Evolutionary conservation across 2,888 invertebrate genomes (phyloP), one percentile per base, ranked within the genome.

Genomic region (Argyra leucocephala): DNA sequence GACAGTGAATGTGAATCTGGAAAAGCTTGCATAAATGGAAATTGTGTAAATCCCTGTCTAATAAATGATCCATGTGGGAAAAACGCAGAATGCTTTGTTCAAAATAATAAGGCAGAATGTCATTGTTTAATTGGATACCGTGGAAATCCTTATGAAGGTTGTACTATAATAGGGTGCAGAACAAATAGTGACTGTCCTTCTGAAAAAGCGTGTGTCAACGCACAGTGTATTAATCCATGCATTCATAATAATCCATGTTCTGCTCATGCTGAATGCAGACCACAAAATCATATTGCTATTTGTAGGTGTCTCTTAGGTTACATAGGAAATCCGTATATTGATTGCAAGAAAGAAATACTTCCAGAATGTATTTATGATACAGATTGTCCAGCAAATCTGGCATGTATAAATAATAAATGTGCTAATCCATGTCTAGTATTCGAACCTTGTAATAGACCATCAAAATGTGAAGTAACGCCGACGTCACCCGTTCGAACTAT

Each of bases 151-250:
- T 84, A 85, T 70, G 85, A 85, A 61, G 84, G 87, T 67, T 92
- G 93, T 75, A 83, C 84, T 69, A 84, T 91, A 62, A 87, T 93
- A 67, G 94, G 91, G 67, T 95, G 95, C 76, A 84, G 87, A 73
- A 88, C 90, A 60, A 92, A 93, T 76, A 89, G 89, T 69, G 93
- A 95, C 74, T 95, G 95, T 76, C 92, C 94, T 12, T 82, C 84
- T 62, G 91, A 94, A 74, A 87, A 90, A 75, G 87, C 90, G 73
- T 95, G 95, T 76, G 86, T 88, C 71, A 91, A 92, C 72, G 88
- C 88, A 68, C 90, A 91, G 74, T 95, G 95, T 77, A 84, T 91
- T 61, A 87, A 91, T 76, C 92, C 93, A 7, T 94, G 94, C 75
- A 79, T 89, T 6, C 86, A 88, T 67, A 86, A 86, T 66, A 89